Conservation (phyloP, 2,113 vertebrate species). For the Anseranas semipalmata region DNA sequence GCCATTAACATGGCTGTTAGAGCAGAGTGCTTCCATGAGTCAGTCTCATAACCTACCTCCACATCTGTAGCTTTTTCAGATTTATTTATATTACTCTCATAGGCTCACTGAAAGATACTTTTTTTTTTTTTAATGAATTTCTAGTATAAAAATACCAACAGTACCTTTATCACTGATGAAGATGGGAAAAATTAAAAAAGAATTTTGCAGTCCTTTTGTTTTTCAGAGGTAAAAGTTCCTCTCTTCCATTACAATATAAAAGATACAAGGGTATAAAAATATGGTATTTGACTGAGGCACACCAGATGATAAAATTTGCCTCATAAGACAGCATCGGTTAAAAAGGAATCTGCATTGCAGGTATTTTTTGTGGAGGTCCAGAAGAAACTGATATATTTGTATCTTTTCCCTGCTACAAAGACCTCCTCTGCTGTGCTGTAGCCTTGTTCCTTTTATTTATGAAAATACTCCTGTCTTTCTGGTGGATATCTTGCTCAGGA, state of each 20-base stretch:
- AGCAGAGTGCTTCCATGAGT: not conserved
- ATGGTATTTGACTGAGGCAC: not conserved
- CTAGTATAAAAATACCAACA: not conserved
- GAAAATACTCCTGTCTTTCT: not conserved
- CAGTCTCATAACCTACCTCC: slow-evolving; percentile 1
- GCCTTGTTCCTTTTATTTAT: not conserved
- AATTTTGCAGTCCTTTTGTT: not conserved
- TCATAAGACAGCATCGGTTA: not conserved
- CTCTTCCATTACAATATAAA: not conserved
- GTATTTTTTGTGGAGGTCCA: not conserved
- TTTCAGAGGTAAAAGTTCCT: not conserved
- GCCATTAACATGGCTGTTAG: not conserved
- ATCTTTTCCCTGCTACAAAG: not conserved
- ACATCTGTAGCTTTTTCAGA: not conserved
- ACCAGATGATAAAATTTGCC: not conserved
- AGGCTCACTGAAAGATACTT: not conserved
- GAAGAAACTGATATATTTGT: not conserved
- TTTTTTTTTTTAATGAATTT: not conserved
- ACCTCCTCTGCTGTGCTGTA: not conserved
- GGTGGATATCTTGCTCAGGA: not conserved
- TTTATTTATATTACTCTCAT: slow-evolving; percentile 18
- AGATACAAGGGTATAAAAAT: not conserved
- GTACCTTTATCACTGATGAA: not conserved
- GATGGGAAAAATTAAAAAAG: not conserved
- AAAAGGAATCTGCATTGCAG: not conserved